A percentile compares a stretch with the other conserved stretches of the same genome.
These are phyloP conservation scores for Mus minutoides DNA, from an alignment of 2,797 vertebrate species.

Conservation along the genomic window DNA sequence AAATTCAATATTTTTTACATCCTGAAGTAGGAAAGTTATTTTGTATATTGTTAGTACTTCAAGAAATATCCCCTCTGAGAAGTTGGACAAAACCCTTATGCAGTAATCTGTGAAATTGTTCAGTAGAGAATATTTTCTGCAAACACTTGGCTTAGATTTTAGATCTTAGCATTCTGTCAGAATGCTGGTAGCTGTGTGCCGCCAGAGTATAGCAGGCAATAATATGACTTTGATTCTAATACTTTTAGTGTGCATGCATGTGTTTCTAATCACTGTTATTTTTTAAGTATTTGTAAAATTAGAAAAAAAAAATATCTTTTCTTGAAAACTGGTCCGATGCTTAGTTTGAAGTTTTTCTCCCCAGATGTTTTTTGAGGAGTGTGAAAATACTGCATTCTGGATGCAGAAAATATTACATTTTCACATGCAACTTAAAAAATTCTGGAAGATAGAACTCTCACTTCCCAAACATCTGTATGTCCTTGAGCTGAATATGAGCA, in stretches of 20 bases:
- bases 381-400: conserved; percentile 61
- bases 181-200: conserved; percentile 52
- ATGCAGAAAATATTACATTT: conserved; percentile 62
- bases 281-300: conserved; percentile 81
- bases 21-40: conserved; percentile 79
- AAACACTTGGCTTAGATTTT: conserved; percentile 72
- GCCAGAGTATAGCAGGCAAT: conserved; percentile 83
- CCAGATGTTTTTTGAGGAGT: conserved; percentile 77
- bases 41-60: conserved; percentile 76
- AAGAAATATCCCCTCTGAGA: conserved; percentile 64
- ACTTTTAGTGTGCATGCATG: conserved; percentile 78
- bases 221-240: conserved; percentile 77
- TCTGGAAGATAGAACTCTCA: conserved; percentile 67
- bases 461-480: conserved; percentile 55
- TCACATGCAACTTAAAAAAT: conserved; percentile 72
- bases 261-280: conserved; percentile 81
- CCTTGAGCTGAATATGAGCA: conserved; percentile 70
- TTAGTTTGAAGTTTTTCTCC: conserved; percentile 75
- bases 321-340: conserved; percentile 72
- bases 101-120: conserved; percentile 75
- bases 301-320: conserved; percentile 77
- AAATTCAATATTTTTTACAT: conserved; percentile 80
- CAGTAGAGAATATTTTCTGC: conserved; percentile 54
- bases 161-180: conserved; percentile 66
- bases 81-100: conserved; percentile 62